Evolutionary conservation across 92 coral and sea anemone species (phyloP), one percentile per base, ranked within the genome.

Genomic region (Parazoanthus atlanticus): DNA sequence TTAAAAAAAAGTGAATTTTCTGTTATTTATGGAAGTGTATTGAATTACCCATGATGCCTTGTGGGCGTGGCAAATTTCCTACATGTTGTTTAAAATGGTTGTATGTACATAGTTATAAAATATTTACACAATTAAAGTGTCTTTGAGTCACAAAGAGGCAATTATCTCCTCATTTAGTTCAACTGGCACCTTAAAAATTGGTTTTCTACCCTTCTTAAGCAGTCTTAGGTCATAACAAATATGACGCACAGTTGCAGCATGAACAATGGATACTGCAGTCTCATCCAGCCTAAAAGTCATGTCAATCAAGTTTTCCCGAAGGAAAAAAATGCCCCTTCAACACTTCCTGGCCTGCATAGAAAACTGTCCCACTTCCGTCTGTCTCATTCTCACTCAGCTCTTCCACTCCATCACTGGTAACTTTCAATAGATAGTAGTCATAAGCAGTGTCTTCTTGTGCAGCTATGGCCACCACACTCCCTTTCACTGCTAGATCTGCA

Each of bases 121-220:
- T 43, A 43, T 43, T 43, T 23, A 78, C 77, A 64, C 85, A 78
- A 38, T 75, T 64, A 66, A 43, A 43, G 11, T 43, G 11, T 43
- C 75, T 87, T 87, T 64, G 85, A 32, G 78, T 88, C 78, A 69
- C 90, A 79, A 61, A 77, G 86, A 88, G 19, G 90, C 86, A 41
- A 71, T 30, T 80, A 80, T 88, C 40, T 80, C 90, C 69, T 88
- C 86, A 79, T 88, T 88, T 30, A 79, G 87, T 28, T 81, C 82
- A 40, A 81, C 76, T 76, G 90, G 81, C 16, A 88, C 86, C 34
- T 36, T 88, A 88, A 88, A 89, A 56, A 89, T 75, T 82, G 91
- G 46, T 61, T 82, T 89, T 89, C 91, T 89, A 13, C 91, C 91
- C 82, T 74, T 88, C 75, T 88, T 81, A 61, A 89, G 76, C 52